phyloP scores from a whole-genome alignment of 2,888 invertebrate genomes.

The Ommatoiulus sabulosus region DNA sequence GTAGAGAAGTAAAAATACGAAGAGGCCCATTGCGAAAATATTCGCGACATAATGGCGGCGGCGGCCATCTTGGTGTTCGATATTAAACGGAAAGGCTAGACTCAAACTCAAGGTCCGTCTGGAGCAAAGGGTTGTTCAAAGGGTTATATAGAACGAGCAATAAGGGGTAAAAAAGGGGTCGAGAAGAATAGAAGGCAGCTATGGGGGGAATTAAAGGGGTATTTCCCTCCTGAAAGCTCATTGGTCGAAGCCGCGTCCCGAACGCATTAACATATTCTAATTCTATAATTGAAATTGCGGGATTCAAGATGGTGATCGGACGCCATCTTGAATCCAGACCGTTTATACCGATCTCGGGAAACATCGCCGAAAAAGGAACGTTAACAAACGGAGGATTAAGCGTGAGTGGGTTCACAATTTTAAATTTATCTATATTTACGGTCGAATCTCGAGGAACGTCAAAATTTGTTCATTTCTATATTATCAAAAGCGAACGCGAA shows the following conservation, averaged over 20 bases:
- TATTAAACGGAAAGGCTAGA: not conserved
- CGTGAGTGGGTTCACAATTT: no score
- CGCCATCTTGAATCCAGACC: no score
- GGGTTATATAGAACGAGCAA: not conserved
- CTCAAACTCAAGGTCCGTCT: conserved; percentile 31
- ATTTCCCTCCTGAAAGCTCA: not conserved
- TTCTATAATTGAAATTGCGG: not conserved
- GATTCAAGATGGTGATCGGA: not conserved
- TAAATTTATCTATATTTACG: no score
- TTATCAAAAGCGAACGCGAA: no score
- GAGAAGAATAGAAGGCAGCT: not conserved
- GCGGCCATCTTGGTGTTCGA: not conserved
- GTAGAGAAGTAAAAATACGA: not conserved
- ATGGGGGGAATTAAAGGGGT: conserved; percentile 37
- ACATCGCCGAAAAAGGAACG: no score
- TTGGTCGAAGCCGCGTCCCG: not conserved
- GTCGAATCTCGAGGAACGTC: no score
- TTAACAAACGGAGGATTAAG: no score
- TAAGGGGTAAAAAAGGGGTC: not conserved
- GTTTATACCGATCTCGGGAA: no score
- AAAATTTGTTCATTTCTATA: no score
- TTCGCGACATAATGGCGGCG: not conserved
- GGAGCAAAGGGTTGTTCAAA: conserved; percentile 35
- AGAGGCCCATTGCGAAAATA: not conserved
- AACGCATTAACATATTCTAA: conserved; percentile 13